Evolutionary conservation across 2,113 vertebrate genomes (phyloP), one percentile per base, ranked within the genome.

Genomic region (Anas platyrhynchos): DNA sequence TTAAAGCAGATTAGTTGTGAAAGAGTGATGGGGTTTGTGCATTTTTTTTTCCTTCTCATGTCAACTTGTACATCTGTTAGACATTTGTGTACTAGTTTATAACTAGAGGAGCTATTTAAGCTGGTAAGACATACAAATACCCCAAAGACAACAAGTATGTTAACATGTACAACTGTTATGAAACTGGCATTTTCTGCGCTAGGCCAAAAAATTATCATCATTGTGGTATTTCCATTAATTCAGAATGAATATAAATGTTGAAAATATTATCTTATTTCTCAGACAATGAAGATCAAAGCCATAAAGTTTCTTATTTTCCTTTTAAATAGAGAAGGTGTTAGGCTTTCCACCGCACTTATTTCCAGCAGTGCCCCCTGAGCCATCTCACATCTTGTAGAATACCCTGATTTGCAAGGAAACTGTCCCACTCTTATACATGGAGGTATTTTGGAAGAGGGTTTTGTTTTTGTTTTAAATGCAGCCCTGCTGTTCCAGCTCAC

Each of bases 61-160:
- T 91, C 88, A 93, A 92, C 66, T 95, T 68, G 20, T 92, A 96
- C 94, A 94, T 95, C 92, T 96, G 94, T 93, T 96, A 93, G 80
- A 89, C 4, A 14, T 94, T 93, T 96, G 80, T 94, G 66, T 93
- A 78, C 73, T 76, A 82, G 76, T 68, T 96, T 94, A n/a, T 81
- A 90, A 95, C 88, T 34, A 88, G 61, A 81, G 88, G 66, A 94
- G 69, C 69, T 95, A 66, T 86, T 96, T 95, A 84, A 94, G 36
- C 50, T 89, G 41, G 65, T 93, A 93, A 89, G 67, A 73, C 71
- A 38, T 63, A 89, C 71, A 92, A 95, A 94, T 84, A 82, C 71
- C 77, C 71, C 46, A 87, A 86, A 87, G 58, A 55, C 54, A 94
- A 80, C 22, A 86, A 96, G 50, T 62, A 87, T 82, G 62, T 79